Evolutionary conservation across 2,113 vertebrate species (phyloP).

Genomic region (Phocoena sinus): DNA sequence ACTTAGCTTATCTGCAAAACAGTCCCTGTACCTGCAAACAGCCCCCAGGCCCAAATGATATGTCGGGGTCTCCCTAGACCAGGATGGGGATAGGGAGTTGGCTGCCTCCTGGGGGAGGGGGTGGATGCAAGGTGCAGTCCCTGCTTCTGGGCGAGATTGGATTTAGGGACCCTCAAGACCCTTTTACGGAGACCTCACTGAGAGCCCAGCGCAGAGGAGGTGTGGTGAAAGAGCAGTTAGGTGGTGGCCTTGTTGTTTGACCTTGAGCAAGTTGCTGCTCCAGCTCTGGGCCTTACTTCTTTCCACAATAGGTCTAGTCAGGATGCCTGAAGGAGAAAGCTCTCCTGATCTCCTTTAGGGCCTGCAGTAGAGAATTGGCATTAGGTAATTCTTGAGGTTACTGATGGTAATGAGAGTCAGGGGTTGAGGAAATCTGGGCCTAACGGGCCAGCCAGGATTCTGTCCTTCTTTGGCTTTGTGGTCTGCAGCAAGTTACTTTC

Average conservation of each 20-base stretch:
- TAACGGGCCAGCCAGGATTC: not conserved
- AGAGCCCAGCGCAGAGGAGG: not conserved
- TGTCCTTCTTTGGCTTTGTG: not conserved
- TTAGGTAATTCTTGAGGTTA: not conserved
- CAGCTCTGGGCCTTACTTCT: not conserved
- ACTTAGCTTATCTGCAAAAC: not conserved
- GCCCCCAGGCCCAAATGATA: not conserved
- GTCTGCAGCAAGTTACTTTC: not conserved
- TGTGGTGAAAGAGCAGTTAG: not conserved
- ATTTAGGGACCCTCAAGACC: not conserved
- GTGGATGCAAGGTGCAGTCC: not conserved
- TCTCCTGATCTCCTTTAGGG: not conserved
- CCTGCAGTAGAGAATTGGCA: not conserved
- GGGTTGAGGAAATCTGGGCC: not conserved
- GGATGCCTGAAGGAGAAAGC: not conserved
- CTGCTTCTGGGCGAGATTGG: not conserved
- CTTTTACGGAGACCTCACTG: not conserved
- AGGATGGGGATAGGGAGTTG: not conserved
- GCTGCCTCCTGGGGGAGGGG: not conserved
- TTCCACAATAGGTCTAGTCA: not conserved
- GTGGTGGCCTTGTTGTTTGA: conserved; percentile 32
- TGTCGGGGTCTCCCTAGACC: not conserved
- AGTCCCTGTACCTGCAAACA: not conserved
- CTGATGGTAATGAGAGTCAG: not conserved
- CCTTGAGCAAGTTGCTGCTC: conserved; percentile 56